These are phyloP conservation scores for Neogobius melanostomus DNA, from an alignment of 2,113 vertebrate species.

Conservation along the genomic window DNA sequence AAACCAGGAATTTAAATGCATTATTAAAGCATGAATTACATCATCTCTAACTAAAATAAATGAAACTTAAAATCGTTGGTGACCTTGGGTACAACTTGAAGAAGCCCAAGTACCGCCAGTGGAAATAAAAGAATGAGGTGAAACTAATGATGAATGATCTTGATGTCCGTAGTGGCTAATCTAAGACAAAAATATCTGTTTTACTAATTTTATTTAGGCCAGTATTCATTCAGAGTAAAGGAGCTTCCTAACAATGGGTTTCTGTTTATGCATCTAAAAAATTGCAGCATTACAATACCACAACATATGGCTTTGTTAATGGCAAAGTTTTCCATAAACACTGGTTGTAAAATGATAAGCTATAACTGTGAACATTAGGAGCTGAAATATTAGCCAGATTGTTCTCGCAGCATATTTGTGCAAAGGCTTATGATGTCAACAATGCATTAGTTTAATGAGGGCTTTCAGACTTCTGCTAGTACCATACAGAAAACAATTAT, in stretches of 20 bases:
- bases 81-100: no score
- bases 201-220: neutral
- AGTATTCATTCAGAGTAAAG: neutral
- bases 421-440: constrained; percentile 5
- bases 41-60: no score
- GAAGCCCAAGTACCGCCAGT: no score
- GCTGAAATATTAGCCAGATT: neutral
- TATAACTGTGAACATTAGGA: neutral
- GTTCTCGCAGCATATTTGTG: neutral
- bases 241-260: neutral
- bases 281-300: neutral
- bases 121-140: no score
- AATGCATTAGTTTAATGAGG: neutral
- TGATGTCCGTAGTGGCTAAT: no score
- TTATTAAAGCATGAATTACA: no score
- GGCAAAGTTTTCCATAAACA: neutral
- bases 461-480: neutral
- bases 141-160: no score
- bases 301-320: neutral
- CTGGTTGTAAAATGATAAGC: neutral
- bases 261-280: neutral
- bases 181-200: no score
- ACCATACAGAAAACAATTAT: neutral
- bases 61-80: no score
- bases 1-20: no score